These are phyloP conservation scores for Acrocephalus arundinaceus DNA, from an alignment of 2,113 vertebrate genomes.

Conservation along the genomic window DNA sequence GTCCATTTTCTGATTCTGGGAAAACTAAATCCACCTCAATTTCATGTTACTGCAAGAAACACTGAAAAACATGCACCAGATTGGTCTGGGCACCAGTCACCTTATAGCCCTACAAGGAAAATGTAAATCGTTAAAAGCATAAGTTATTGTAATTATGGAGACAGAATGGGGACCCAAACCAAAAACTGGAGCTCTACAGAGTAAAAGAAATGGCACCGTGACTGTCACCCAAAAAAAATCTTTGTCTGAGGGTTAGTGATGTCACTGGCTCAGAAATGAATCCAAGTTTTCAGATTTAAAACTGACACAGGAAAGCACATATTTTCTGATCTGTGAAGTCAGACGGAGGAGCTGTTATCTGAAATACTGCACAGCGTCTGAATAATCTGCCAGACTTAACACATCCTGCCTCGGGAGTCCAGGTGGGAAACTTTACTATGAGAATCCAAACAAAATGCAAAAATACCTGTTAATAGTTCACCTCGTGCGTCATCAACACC, in stretches of 20 bases:
- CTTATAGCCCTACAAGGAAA: not conserved
- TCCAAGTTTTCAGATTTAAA: not conserved
- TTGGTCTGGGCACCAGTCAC: not conserved
- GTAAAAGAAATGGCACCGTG: not conserved
- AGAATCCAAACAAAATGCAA: conserved; percentile 39
- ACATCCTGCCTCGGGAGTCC: conserved; percentile 58
- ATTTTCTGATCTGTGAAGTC: conserved; percentile 28
- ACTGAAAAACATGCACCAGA: not conserved
- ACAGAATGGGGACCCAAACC: not conserved
- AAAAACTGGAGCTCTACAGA: not conserved
- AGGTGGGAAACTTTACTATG: conserved; percentile 59
- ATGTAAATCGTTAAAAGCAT: not conserved
- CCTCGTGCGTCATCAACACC: not conserved
- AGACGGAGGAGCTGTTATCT: conserved; percentile 54
- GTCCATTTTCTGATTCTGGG: not conserved
- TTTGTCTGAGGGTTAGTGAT: not conserved
- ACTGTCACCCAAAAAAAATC: not conserved
- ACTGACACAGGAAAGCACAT: not conserved
- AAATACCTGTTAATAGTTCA: conserved; percentile 39
- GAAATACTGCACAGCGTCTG: conserved; percentile 23
- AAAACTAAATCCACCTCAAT: not conserved
- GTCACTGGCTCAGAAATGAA: conserved; percentile 1
- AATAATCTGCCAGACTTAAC: conserved; percentile 55
- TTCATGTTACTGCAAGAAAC: not conserved
- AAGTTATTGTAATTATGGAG: not conserved